Evolutionary conservation across 2,797 vertebrate species (phyloP), one percentile per base, ranked within the genome.

Genomic region (Pampus argenteus): DNA sequence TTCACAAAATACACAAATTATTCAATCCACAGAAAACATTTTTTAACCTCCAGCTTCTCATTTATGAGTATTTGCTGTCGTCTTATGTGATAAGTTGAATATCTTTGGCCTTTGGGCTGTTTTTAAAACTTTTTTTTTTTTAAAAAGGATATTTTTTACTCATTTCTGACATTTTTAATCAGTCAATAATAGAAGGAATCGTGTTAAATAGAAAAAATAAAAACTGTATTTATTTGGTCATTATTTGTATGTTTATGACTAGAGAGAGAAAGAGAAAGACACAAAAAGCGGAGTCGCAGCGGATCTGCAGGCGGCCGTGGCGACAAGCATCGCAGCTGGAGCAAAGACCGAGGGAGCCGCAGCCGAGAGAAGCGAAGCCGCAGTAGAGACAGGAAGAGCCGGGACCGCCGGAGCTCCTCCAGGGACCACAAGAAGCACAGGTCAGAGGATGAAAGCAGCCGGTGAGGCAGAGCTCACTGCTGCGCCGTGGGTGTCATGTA

Each of bases 351-450:
- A 20, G 85, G 94, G 3, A 96, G 95, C 73, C 93, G 93, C 18
- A 95, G 95, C 48, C 93, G 95, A 11, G 91, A 94, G 79, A 92
- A 92, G 49, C 67, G 92, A 1, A 96, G 95, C 87, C 93, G 93
- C 20, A 89, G 88, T 74, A 48, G 86, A 22, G 92, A 93, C 45
- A 45, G 80, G 10, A 91, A 91, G 81, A 92, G 91, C 78, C 82
- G 91, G n/a, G 93, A 94, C 71, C 78, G 80, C 31, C 73, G 92
- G 57, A 95, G 94, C 84, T 83, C 83, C 61, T 94, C 94, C 17
- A 65, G 90, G 25, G 93, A 94, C 28, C 93, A 92, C 85, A 94
- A 93, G 84, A 94, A 94, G 77, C 92, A 85, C 91, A 94, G 94
- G 93, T 94, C 67, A 57, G 76, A n/a, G 50, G 54, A 10, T 6